Percentiles rank a stretch among this genome's conserved stretches.
Evolutionary conservation across 1,140 invertebrate genomes (phyloP).

Genomic region (Drosophila serrata): DNA sequence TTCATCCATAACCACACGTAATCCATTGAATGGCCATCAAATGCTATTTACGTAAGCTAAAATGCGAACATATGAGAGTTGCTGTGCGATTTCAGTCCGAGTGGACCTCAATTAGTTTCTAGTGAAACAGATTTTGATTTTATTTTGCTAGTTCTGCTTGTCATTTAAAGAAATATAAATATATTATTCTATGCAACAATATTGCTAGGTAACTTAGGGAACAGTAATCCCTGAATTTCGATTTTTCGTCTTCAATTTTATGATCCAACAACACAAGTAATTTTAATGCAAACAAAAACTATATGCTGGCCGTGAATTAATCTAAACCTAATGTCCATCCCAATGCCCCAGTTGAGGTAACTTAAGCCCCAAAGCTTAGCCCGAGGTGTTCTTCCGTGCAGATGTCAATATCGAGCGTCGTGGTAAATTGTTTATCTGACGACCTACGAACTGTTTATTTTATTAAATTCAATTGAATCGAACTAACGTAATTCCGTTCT

Average conservation of each 20-base stretch:
- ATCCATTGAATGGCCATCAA: conserved; percentile 34
- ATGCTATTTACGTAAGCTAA: conserved; percentile 11
- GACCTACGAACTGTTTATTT: conserved; percentile 49
- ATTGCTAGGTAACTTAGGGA: too few species aligned
- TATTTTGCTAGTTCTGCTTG: not conserved
- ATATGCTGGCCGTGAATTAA: too few species aligned
- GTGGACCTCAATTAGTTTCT: not conserved
- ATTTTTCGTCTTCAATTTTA: not conserved
- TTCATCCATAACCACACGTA: conserved; percentile 27
- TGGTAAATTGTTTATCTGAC: conserved; percentile 39
- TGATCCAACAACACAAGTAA: too few species aligned
- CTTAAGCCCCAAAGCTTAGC: not conserved
- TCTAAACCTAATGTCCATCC: not conserved
- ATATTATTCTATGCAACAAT: too few species aligned
- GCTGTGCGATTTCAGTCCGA: not conserved
- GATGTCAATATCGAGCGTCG: conserved; percentile 5
- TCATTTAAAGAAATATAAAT: too few species aligned
- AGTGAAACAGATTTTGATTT: not conserved
- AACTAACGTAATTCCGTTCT: conserved; percentile 40
- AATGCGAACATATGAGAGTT: not conserved
- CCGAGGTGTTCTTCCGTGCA: conserved; percentile 41
- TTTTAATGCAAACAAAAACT: not conserved
- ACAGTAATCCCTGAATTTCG: too few species aligned
- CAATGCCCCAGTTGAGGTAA: not conserved
- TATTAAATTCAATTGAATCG: conserved; percentile 62